A percentile compares a stretch with the other conserved stretches of the same genome.
phyloP scores from a whole-genome alignment of 2,113 vertebrate species.

The Pterocles burchelli region DNA sequence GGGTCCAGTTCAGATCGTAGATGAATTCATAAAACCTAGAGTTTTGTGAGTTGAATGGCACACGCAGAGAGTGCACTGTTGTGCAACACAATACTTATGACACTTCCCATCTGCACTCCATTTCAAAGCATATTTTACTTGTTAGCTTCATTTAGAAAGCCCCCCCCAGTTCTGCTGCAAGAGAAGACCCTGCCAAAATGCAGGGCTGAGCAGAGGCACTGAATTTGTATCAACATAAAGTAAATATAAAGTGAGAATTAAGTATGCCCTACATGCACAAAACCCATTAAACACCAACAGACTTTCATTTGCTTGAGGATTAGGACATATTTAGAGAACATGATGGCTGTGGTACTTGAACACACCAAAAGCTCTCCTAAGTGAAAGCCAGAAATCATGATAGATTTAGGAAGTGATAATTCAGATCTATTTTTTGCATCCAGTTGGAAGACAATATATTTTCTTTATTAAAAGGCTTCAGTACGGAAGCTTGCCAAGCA shows the following conservation, averaged over 20 bases:
- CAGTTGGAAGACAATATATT: not conserved
- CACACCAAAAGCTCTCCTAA: not conserved
- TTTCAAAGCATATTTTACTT: constrained; percentile 68
- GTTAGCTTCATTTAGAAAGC: constrained; percentile 52
- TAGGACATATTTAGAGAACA: constrained; percentile 45
- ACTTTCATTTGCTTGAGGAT: not conserved
- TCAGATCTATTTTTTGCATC: constrained; percentile 31
- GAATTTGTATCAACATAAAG: not conserved
- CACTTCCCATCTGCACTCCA: constrained; percentile 49
- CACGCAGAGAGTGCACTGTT: not conserved
- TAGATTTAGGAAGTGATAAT: constrained; percentile 33
- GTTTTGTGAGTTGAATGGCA: not conserved
- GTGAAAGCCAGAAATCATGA: not conserved
- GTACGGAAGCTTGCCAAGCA: not conserved
- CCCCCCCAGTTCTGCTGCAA: constrained; percentile 8
- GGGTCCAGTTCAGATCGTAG: not conserved
- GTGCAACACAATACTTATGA: constrained; percentile 50
- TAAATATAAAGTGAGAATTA: not conserved
- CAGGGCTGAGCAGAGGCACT: not conserved
- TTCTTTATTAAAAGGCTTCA: constrained; percentile 1
- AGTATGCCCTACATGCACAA: not conserved
- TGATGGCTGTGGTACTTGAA: constrained; percentile 2
- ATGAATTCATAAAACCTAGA: not conserved
- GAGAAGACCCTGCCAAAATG: constrained; percentile 29
- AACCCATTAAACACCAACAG: constrained; percentile 13